Evolutionary conservation across 1,140 invertebrate genomes (phyloP).

Genomic region (Polypedilum vanderplanki): DNA sequence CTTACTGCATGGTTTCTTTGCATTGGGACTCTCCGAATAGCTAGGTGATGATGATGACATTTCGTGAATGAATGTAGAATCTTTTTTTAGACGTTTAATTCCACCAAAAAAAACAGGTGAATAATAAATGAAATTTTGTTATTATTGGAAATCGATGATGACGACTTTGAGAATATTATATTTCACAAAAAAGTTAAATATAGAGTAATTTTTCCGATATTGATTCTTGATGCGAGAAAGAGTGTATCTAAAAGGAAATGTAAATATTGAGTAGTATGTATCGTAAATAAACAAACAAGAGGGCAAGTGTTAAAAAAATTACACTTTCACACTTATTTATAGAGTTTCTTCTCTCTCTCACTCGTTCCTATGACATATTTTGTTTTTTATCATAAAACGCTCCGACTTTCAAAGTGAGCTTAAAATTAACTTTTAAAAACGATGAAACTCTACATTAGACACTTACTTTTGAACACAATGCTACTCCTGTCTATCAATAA

Average conservation of each 20-base stretch:
- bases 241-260: not conserved
- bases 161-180: not conserved
- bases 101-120: not conserved
- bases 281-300: no score
- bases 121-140: not conserved
- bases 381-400: no score
- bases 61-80: not conserved
- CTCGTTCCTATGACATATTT: no score
- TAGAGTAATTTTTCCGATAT: not conserved
- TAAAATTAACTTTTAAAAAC: no score
- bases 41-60: conserved; percentile 10
- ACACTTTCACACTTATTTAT: no score
- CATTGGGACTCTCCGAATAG: conserved; percentile 5
- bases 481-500: not conserved
- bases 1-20: conserved; percentile 14
- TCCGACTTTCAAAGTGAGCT: no score
- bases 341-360: no score
- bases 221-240: not conserved
- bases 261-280: not conserved
- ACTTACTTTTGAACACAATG: not conserved
- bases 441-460: no score
- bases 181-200: not conserved
- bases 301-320: no score
- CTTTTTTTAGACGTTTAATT: conserved; percentile 21
- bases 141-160: conserved; percentile 19